Base-by-base conservation (phyloP, 2,113 vertebrate species). In the Heteronetta atricapilla region DNA sequence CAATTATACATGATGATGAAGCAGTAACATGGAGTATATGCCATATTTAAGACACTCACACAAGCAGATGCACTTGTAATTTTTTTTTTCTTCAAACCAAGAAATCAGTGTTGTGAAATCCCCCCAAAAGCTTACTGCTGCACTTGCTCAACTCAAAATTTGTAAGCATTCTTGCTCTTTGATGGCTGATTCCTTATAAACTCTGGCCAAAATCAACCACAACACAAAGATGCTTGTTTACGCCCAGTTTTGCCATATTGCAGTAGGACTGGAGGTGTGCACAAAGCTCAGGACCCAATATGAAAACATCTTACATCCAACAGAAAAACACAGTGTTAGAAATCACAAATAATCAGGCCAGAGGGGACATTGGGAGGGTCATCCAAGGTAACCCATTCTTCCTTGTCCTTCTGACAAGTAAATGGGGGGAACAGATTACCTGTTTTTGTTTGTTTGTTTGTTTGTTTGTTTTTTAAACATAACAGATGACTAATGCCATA, bases 1-100 rank as follows among this genome's bases (percentile, higher is more conserved):
- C 96, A 97, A 96, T 97, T 97, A 97, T 97, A 96, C 93, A 96
- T 82, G 92, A 96, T 97, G 93, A 96, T 96, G 95, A 97, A 96
- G 92, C 95, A 73, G 90, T 84, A 86, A 96, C 94, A 93, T 0
- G 2, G 88, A 90, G 80, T 89, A 66, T 96, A 90, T 96, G 88
- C 93, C 69, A 55, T 90, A 93, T 94, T 96, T 97, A 96, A 92
- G 90, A 58, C 81, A 90, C 77, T 95, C 92, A 96, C 88, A 95
- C 88, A 83, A 96, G 67, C 92, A 92, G 92, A 96, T 90, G 86
- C 83, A 94, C 83, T 96, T 96, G 95, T 95, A 96, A 97, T 95
- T 96, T 56, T 93, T 80, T 96, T 97, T 96, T 90, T 78, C 86
- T 95, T 88, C 92, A 94, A 94, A 97, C 93, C 95, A 96, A 95